These are phyloP conservation scores for Pseudomugil tenellus DNA, from an alignment of 2,797 vertebrate species.

Conservation along the genomic window DNA sequence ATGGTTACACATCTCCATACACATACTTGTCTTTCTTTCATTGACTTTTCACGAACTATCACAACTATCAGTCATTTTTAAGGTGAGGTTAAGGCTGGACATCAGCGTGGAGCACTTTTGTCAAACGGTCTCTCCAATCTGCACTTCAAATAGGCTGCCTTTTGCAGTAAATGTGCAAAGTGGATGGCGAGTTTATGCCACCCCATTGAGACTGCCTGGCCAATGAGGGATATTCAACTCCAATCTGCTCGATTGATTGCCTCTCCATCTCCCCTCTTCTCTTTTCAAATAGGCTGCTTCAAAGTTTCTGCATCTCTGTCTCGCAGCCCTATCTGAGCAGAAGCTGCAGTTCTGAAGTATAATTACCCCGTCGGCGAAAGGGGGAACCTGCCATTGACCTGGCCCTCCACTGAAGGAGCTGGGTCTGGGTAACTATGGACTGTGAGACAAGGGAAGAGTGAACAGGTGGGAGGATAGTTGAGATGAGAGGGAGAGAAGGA, in stretches of 20 bases:
- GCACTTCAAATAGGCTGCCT: constrained; percentile 52
- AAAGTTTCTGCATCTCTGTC: constrained; percentile 74
- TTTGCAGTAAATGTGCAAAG: constrained; percentile 57
- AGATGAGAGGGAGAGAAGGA: constrained; percentile 8
- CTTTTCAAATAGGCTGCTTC: constrained; percentile 45
- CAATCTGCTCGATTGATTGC: constrained; percentile 79
- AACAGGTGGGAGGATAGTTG: constrained; percentile 18
- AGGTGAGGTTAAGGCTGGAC: constrained; percentile 17
- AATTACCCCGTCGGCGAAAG: constrained; percentile 75
- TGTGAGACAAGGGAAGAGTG: constrained; percentile 3
- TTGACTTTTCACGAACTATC: constrained; percentile 14
- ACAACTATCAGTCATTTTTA: constrained; percentile 10
- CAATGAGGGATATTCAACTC: constrained; percentile 70
- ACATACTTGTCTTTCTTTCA: neutral
- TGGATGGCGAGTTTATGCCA: constrained; percentile 58
- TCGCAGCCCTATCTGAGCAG: constrained; percentile 48
- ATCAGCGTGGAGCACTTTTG: constrained; percentile 13
- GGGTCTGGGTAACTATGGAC: constrained; percentile 40
- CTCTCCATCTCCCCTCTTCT: constrained; percentile 41
- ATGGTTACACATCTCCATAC: neutral
- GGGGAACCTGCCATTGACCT: constrained; percentile 73
- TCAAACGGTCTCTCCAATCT: constrained; percentile 30
- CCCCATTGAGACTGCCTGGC: constrained; percentile 51
- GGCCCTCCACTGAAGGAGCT: constrained; percentile 57
- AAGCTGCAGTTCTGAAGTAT: constrained; percentile 54